These are phyloP conservation scores for Anthrax anthrax DNA, from an alignment of 2,888 invertebrate genomes.

Conservation along the genomic window DNA sequence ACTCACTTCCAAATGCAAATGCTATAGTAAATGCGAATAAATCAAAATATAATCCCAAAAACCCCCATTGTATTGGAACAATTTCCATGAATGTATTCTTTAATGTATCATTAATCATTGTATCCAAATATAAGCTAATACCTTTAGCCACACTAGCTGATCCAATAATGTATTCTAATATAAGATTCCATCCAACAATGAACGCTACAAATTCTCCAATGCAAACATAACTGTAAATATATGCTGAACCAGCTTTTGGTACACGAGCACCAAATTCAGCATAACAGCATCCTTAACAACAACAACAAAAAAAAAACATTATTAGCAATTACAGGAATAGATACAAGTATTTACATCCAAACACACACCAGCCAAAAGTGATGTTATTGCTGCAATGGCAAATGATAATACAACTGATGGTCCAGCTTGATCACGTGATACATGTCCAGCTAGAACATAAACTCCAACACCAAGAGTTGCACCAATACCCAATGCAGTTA, in stretches of 20 bases:
- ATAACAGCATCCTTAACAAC: constrained; percentile 70
- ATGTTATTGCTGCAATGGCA: constrained; percentile 73
- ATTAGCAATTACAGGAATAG: background rate
- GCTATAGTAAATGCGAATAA: constrained; percentile 55
- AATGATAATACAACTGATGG: constrained; percentile 78
- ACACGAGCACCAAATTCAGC: constrained; percentile 67
- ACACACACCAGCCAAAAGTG: constrained; percentile 60
- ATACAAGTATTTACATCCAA: too few relatives aligned
- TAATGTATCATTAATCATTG: constrained; percentile 46
- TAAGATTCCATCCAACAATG: constrained; percentile 81
- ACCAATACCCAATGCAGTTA: constrained; percentile 66
- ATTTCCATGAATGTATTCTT: constrained; percentile 43
- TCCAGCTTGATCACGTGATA: constrained; percentile 61
- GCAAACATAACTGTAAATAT: constrained; percentile 67
- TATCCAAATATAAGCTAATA: constrained; percentile 59
- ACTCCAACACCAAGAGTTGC: constrained; percentile 79
- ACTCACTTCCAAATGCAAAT: constrained; percentile 48
- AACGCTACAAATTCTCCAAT: constrained; percentile 80
- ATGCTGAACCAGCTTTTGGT: constrained; percentile 82
- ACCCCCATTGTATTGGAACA: constrained; percentile 43
- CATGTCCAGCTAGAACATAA: constrained; percentile 71
- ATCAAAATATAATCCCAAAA: constrained; percentile 56
- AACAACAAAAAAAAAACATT: constrained; percentile 12
- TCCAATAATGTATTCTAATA: constrained; percentile 70
- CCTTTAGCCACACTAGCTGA: constrained; percentile 58